A percentile compares a stretch with the other conserved stretches of the same genome.
These are phyloP conservation scores for Anagyrus pseudococci DNA, from an alignment of 2,888 invertebrate genomes.

Conservation along the genomic window DNA sequence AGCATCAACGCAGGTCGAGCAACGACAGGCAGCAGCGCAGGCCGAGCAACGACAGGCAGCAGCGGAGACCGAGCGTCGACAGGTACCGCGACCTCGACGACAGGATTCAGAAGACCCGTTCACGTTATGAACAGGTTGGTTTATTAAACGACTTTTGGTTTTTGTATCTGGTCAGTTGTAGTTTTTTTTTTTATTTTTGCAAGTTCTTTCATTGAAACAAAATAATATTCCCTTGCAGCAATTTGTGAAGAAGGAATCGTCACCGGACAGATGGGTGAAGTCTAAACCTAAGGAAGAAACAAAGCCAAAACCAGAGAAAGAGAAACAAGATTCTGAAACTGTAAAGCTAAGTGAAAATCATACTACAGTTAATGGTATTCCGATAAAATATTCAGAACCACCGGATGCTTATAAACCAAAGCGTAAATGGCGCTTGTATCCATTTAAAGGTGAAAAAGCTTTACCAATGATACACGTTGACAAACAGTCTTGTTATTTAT, in stretches of 20 bases:
- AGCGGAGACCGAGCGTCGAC: not conserved
- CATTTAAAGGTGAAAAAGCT: conserved; percentile 90
- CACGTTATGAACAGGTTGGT: conserved; percentile 6
- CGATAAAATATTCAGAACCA: conserved; percentile 97
- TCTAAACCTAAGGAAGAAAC: conserved; percentile 44
- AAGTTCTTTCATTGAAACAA: not conserved
- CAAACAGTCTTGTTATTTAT: conserved; percentile 91
- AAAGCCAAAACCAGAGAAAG: conserved; percentile 67
- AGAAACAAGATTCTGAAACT: conserved; percentile 89
- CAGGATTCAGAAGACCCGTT: not conserved
- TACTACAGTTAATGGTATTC: conserved; percentile 94
- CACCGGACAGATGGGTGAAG: conserved; percentile 56
- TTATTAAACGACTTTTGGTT: not conserved
- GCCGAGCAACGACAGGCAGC: not conserved
- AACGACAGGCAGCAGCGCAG: not conserved
- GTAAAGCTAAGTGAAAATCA: conserved; percentile 96
- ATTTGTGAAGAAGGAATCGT: conserved; percentile 49
- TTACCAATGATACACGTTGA: conserved; percentile 95
- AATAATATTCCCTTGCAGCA: conserved; percentile 9
- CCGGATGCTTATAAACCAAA: conserved; percentile 95
- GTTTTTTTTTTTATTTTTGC: not conserved
- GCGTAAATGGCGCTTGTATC: conserved; percentile 94
- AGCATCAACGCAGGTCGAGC: not conserved
- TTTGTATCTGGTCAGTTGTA: not conserved
- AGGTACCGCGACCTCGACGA: not conserved